Percentiles rank a stretch among this genome's conserved stretches.
Evolutionary conservation across 2,113 vertebrate genomes (phyloP).

Genomic region (Pangasianodon gigas): DNA sequence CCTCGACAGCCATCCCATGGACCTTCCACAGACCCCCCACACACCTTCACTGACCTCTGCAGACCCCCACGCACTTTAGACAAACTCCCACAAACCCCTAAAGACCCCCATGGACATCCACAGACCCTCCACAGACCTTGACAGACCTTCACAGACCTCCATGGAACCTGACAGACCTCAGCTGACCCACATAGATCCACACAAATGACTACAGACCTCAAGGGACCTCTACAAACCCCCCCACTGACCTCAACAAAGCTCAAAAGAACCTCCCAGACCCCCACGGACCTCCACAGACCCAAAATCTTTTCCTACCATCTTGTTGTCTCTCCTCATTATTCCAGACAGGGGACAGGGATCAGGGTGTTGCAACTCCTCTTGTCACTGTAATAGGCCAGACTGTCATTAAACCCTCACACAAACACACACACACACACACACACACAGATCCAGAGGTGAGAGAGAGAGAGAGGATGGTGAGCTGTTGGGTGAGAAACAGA

Average conservation of each 20-base stretch:
- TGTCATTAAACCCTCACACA: conserved; percentile 18
- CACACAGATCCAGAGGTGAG: background rate
- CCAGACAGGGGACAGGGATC: conserved; percentile 26
- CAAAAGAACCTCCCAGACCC: background rate
- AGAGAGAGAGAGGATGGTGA: background rate
- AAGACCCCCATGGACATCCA: background rate
- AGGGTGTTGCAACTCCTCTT: conserved; percentile 34
- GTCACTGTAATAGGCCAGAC: conserved; percentile 43
- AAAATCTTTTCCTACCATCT: background rate
- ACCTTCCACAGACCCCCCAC: background rate
- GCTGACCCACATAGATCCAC: background rate
- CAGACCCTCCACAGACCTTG: background rate
- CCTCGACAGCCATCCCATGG: background rate
- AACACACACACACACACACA: conserved; percentile 31
- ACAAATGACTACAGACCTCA: background rate
- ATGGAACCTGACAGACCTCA: background rate
- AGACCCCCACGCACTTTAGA: background rate
- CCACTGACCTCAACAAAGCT: background rate
- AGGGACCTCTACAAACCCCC: background rate
- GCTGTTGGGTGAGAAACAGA: conserved; percentile 6
- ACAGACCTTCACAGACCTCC: background rate
- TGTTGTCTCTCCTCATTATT: conserved; percentile 22
- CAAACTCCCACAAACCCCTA: background rate
- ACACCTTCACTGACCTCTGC: background rate
- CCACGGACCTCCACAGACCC: background rate